Conservation (phyloP, 2,797 vertebrate genomes). For the Hipposideros larvatus region DNA sequence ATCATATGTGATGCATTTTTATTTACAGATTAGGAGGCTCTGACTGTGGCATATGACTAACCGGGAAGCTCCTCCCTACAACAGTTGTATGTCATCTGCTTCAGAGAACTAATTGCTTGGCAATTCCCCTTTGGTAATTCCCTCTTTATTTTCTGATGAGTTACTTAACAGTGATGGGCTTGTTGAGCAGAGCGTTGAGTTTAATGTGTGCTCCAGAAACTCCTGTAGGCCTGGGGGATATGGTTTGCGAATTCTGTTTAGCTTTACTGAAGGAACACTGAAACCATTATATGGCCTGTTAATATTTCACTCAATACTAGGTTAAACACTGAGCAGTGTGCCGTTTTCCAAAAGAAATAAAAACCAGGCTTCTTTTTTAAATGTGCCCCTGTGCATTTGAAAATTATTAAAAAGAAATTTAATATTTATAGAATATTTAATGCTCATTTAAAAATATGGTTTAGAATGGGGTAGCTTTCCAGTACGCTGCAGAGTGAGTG, state of each 20-base stretch:
- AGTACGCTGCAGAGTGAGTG: neutral
- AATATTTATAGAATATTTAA: conserved; percentile 78
- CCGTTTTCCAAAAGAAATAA: conserved; percentile 75
- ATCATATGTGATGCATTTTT: conserved; percentile 84
- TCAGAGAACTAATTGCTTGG: conserved; percentile 91
- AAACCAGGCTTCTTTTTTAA: conserved; percentile 66
- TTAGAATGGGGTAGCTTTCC: conserved; percentile 6
- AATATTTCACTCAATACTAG: conserved; percentile 79
- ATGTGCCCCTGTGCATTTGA: conserved; percentile 66
- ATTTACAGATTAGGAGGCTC: conserved; percentile 88
- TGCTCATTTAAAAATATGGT: conserved; percentile 46
- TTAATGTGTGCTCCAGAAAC: conserved; percentile 86
- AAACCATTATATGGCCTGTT: conserved; percentile 80
- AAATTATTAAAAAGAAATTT: conserved; percentile 73
- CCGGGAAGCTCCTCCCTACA: conserved; percentile 86
- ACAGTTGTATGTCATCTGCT: conserved; percentile 90
- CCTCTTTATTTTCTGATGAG: conserved; percentile 91
- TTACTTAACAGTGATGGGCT: conserved; percentile 91
- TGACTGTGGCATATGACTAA: conserved; percentile 87
- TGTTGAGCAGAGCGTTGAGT: conserved; percentile 85
- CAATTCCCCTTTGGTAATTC: conserved; percentile 91
- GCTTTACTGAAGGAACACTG: conserved; percentile 83
- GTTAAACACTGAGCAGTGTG: conserved; percentile 50
- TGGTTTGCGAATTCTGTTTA: conserved; percentile 81
- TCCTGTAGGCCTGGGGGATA: conserved; percentile 76